Evolutionary conservation across 1,140 invertebrate species (phyloP).

Genomic region (Solen grandis): DNA sequence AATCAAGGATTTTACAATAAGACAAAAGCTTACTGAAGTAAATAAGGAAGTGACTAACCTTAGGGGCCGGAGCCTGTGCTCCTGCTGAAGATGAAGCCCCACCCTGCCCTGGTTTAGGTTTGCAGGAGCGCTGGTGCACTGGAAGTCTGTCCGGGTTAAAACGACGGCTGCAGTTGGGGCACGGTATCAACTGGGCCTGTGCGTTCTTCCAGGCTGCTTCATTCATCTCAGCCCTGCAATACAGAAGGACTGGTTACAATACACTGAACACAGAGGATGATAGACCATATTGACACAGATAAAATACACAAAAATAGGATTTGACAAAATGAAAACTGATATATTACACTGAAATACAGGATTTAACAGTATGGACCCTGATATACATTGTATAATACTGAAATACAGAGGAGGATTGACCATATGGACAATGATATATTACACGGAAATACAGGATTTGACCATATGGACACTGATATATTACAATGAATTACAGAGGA

Average conservation of each 20-base stretch:
- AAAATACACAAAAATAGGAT: background rate
- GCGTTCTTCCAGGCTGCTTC: slow-evolving; percentile 78
- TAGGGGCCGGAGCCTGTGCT: background rate
- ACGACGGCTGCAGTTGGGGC: slow-evolving; percentile 86
- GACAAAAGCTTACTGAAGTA: too few species aligned
- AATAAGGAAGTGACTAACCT: too few species aligned
- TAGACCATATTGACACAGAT: background rate
- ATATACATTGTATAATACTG: background rate
- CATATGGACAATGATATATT: too few species aligned
- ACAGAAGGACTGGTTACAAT: slow-evolving; percentile 62
- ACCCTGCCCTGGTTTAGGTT: slow-evolving; percentile 63
- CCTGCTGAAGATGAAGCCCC: background rate
- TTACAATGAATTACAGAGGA: too few species aligned
- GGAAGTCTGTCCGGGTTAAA: slow-evolving; percentile 86
- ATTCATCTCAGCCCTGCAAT: slow-evolving; percentile 77
- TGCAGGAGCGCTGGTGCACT: slow-evolving; percentile 86
- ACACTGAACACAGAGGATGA: background rate
- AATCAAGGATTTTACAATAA: too few species aligned
- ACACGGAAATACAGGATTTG: too few species aligned
- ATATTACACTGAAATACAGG: background rate
- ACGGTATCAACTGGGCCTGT: slow-evolving; percentile 84
- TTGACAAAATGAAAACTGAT: background rate
- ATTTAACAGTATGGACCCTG: background rate
- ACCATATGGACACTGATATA: too few species aligned
- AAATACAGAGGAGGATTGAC: background rate